Conservation (phyloP, 2,888 invertebrate genomes). For the Drosophila subsilvestris region DNA sequence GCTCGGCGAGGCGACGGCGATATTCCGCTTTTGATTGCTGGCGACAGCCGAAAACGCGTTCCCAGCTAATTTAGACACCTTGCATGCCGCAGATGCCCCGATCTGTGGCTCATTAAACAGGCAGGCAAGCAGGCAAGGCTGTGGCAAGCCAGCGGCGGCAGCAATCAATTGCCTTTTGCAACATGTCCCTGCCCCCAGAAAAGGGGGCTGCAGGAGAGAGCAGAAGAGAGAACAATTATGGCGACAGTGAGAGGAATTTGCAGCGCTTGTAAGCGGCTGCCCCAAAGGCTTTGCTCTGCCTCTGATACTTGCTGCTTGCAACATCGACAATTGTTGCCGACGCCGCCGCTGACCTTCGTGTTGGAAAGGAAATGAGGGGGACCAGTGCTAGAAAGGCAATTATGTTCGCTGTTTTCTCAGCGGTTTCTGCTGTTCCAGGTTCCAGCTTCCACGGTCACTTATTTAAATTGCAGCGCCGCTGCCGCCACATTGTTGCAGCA, state of each 20-base stretch:
- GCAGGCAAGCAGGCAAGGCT: neutral
- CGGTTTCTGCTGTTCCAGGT: constrained; percentile 29
- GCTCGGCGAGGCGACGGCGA: constrained; percentile 19
- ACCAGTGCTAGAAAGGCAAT: constrained; percentile 69
- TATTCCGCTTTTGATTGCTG: constrained; percentile 72
- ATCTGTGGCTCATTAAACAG: constrained; percentile 7
- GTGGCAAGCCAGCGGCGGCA: constrained; percentile 26
- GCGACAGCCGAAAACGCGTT: constrained; percentile 73
- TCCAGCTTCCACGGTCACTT: constrained; percentile 52
- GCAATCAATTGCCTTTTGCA: constrained; percentile 41
- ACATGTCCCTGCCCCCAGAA: constrained; percentile 21
- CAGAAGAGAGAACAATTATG: constrained; percentile 69
- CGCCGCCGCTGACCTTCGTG: constrained; percentile 47
- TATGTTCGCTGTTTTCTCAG: constrained; percentile 50
- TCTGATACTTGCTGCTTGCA: constrained; percentile 25
- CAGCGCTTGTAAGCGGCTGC: constrained; percentile 76
- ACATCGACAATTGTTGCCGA: constrained; percentile 28
- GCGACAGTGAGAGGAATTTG: constrained; percentile 75
- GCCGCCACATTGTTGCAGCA: constrained; percentile 34
- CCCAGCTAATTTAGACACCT: constrained; percentile 80
- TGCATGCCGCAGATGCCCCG: constrained; percentile 63
- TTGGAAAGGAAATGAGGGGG: constrained; percentile 57
- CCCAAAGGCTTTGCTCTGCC: constrained; percentile 59
- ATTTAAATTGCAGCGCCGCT: constrained; percentile 65
- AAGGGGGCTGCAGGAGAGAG: neutral